Base-by-base conservation (phyloP, 2,797 vertebrate species). In the Phrynocephalus guinanensis region DNA sequence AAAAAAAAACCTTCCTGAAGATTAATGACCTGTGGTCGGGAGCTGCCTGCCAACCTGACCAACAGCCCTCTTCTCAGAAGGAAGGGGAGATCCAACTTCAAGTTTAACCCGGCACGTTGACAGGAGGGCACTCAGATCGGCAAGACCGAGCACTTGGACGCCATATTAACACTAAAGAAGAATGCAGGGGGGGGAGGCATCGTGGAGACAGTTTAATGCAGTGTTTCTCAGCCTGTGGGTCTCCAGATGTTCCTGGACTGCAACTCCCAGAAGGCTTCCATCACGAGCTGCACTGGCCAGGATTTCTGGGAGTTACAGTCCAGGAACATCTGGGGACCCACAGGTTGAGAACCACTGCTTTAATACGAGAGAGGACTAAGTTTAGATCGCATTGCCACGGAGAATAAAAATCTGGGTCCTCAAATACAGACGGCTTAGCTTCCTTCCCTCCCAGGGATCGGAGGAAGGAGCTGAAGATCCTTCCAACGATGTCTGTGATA, bases 21-120 rank as follows among this genome's bases (percentile, higher is more conserved):
- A 90, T 67, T 79, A 91, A 90, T 60, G 48, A 52, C 5, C 38
- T 24, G 22, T 20, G 82, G 73, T 92, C 84, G 91, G 92, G 13
- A 88, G 91, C 86, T 72, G 68, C 70, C 75, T 92, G 85, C 78
- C 87, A 60, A 60, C 88, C 88, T 83, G 91, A 86, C 92, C 88
- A 71, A 90, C 67, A 26, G 80, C n/a, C 30, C 87, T 3, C 80
- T 92, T 88, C 84, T 91, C 76, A 10, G 38, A 90, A 52, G 87
- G 88, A 91, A 16, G 92, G 72, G 90, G 89, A 81, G 89, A 81
- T 88, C 93, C 60, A 66, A 87, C 26, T 50, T 66, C 73, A 6
- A 44, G 56, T 56, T 79, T 77, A n/a, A 77, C 56, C 38, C 7
- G 82, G 88, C 28, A 84, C 90, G 71, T 22, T n/a, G 88, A 50